Evolutionary conservation across 2,797 vertebrate genomes (phyloP), one percentile per base, ranked within the genome.

Genomic region (Typhlichthys subterraneus): DNA sequence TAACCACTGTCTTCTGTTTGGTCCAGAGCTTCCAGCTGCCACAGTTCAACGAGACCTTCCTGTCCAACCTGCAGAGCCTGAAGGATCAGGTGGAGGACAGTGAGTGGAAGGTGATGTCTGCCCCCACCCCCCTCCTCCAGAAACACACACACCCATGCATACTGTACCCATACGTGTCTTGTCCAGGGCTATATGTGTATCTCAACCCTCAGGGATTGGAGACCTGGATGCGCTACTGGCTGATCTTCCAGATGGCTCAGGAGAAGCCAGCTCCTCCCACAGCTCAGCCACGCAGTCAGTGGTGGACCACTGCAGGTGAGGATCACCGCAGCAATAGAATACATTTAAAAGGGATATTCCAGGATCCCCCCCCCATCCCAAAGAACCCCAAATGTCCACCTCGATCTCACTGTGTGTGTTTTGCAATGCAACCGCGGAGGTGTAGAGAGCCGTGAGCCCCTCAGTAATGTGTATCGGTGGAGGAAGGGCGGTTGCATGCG

Each of bases 231-330:
- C 87, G 92, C 63, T 87, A 94, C 45, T 97, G 95, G 95, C 89
- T 96, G 68, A 85, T 96, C 64, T 96, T 97, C 73, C 89, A 95
- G 61, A 88, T 93, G 91, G 93, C 94, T 80, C 94, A 94, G 84
- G 80, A 90, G 66, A 60, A 56, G n/a, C 81, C 59, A 3, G 12
- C 91, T 4, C 5, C 1, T 0, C 87, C 87, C 6, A 61, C 63
- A 1, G 56, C 92, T 48, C 69, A 82, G 13, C 45, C 79, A 85
- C 23, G 3, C 23, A 23, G 23, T 23, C 23, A 23, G 23, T 23
- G 23, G 23, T 23, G 23, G 23, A 23, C 23, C 23, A 23, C 23
- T 23, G 23, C 23, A 23, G 23, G 23, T 23, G 2, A 23, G 23
- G 23, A 3, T 23, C 23, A 23, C 23, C 3, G 23, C 23, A 23